Conservation (phyloP, 1,140 invertebrate genomes). For the Lepidurus arcticus region DNA sequence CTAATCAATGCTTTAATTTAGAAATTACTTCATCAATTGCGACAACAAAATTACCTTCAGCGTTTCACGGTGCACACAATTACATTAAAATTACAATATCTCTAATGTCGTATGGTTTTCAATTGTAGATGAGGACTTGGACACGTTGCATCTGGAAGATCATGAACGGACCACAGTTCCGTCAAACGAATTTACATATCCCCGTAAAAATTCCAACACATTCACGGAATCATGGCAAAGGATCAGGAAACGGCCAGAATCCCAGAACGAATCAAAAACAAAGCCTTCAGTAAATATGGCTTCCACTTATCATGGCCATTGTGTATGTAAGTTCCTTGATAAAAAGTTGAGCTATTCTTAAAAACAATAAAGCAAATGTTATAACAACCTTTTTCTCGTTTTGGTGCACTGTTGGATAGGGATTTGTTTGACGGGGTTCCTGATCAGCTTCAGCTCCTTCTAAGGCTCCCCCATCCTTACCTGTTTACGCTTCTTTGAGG, state of each 20-base stretch:
- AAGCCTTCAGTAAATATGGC: neutral
- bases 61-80: neutral
- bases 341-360: too few relatives aligned
- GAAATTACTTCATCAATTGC: conserved; percentile 6
- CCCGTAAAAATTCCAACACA: neutral
- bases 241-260: neutral
- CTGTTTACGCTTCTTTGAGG: neutral
- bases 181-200: neutral
- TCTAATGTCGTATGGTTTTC: neutral
- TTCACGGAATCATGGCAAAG: neutral
- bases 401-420: neutral
- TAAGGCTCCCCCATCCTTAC: neutral
- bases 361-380: too few relatives aligned
- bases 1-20: neutral
- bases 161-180: neutral
- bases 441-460: neutral
- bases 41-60: neutral
- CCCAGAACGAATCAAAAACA: neutral
- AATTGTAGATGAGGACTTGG: neutral
- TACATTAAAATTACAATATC: neutral
- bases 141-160: neutral
- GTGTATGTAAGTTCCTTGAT: neutral
- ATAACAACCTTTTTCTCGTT: neutral
- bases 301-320: neutral
- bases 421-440: conserved; percentile 3